A percentile compares a stretch with the other conserved stretches of the same genome.
These are phyloP conservation scores for Gonatopus flavifemur DNA, from an alignment of 1,140 invertebrate species.

Conservation along the genomic window DNA sequence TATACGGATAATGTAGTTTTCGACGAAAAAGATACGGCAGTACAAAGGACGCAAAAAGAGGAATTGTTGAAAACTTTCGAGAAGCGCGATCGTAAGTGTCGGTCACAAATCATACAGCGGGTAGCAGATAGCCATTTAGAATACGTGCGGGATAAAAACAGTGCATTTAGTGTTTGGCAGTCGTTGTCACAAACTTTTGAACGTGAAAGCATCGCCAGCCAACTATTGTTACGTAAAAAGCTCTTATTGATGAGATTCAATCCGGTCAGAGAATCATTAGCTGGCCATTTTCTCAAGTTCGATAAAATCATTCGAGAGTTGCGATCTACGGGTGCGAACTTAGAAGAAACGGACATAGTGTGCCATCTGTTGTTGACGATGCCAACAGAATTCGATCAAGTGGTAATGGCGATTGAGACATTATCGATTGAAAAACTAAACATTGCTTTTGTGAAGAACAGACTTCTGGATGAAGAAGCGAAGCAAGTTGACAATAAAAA, in stretches of 20 bases:
- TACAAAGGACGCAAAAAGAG: neutral
- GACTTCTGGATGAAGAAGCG: neutral
- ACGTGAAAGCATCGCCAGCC: constrained; percentile 11
- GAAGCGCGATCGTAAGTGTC: constrained; percentile 13
- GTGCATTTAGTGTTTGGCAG: constrained; percentile 7
- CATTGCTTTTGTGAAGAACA: neutral
- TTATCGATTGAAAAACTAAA: neutral
- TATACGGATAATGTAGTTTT: neutral
- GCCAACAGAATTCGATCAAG: neutral
- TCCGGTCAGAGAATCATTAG: neutral
- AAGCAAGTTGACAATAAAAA: neutral
- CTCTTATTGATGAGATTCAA: constrained; percentile 12
- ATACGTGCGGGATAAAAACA: constrained; percentile 16
- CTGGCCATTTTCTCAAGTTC: constrained; percentile 16
- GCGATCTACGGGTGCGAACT: neutral
- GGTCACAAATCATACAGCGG: constrained; percentile 17
- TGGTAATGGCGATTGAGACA: neutral
- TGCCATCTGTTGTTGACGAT: neutral
- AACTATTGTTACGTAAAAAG: constrained; percentile 10
- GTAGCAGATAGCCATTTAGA: constrained; percentile 21
- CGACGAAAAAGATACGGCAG: neutral
- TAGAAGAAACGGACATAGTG: neutral
- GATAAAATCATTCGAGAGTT: neutral
- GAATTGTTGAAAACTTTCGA: too few relatives aligned
- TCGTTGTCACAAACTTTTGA: constrained; percentile 10